These are phyloP conservation scores for Alloplasta piceator DNA, from an alignment of 2,888 invertebrate genomes.

Conservation along the genomic window DNA sequence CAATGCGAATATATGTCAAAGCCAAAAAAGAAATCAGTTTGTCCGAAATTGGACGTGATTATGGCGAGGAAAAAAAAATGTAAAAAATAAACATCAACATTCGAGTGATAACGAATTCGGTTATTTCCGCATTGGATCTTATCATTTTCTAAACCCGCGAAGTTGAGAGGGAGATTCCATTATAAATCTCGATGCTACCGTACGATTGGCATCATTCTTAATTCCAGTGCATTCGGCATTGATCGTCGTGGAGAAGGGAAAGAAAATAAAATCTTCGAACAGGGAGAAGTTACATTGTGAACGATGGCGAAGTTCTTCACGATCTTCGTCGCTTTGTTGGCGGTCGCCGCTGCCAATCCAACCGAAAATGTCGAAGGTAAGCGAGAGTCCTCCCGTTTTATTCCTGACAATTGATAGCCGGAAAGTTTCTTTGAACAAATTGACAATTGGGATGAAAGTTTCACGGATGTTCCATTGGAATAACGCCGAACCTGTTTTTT, in stretches of 20 bases:
- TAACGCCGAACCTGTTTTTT: no score
- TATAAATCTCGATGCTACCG: conserved; percentile 19
- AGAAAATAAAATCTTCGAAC: not conserved
- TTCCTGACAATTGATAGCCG: no score
- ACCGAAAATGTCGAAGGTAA: conserved; percentile 8
- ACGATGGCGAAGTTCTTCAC: conserved; percentile 35
- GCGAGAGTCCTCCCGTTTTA: not conserved
- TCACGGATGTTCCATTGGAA: no score
- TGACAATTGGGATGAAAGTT: no score
- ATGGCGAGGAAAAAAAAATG: not conserved
- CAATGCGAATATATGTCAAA: no score
- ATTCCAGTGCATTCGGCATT: not conserved
- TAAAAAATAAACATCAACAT: not conserved
- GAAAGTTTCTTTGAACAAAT: no score
- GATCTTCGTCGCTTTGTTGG: conserved; percentile 9
- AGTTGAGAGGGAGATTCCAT: conserved; percentile 13
- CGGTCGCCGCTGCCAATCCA: not conserved
- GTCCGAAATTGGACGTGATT: not conserved
- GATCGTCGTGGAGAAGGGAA: not conserved
- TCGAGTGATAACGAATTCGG: not conserved
- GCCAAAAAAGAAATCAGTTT: not conserved
- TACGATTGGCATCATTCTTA: conserved; percentile 23
- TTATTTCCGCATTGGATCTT: conserved; percentile 4
- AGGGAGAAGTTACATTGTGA: no score
- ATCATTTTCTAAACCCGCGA: not conserved